phyloP scores from a whole-genome alignment of 2,888 invertebrate genomes.

The Fissipunctia ypsillon region DNA sequence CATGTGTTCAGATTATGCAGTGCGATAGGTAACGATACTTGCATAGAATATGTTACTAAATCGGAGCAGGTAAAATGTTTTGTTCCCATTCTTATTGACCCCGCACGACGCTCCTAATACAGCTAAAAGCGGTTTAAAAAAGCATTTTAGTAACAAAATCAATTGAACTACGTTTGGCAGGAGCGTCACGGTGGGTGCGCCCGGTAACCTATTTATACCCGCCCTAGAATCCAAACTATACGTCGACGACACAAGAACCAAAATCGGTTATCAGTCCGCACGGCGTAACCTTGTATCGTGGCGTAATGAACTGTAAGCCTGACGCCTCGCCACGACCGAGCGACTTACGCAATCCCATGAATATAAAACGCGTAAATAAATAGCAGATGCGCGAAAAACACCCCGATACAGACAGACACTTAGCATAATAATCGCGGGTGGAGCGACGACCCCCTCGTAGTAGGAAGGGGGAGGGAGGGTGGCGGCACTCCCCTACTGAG shows the following conservation, averaged over 20 bases:
- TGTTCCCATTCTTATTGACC: constrained; percentile 32
- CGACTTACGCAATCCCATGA: constrained; percentile 86
- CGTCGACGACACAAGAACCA: constrained; percentile 67
- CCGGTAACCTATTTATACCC: constrained; percentile 76
- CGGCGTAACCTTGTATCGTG: constrained; percentile 75
- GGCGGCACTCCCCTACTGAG: constrained; percentile 76
- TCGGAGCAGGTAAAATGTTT: constrained; percentile 26
- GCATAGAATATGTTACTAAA: constrained; percentile 17
- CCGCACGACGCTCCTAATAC: constrained; percentile 50
- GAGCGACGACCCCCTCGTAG: constrained; percentile 55
- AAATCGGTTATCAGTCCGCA: constrained; percentile 69
- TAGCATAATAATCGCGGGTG: constrained; percentile 89
- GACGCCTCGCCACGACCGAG: constrained; percentile 82
- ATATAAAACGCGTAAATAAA: constrained; percentile 90
- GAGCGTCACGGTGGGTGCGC: constrained; percentile 83
- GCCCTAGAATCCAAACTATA: constrained; percentile 61
- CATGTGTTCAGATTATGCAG: constrained; percentile 46
- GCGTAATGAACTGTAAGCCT: constrained; percentile 87
- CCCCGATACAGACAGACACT: constrained; percentile 88
- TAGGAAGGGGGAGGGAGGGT: constrained; percentile 58
- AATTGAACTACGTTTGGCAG: constrained; percentile 81
- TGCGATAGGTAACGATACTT: constrained; percentile 34
- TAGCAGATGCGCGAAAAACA: constrained; percentile 91
- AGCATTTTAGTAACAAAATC: constrained; percentile 80
- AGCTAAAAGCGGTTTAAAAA: constrained; percentile 71